These are phyloP conservation scores for Drosophila seclusa DNA, from an alignment of 2,888 invertebrate species.

Conservation along the genomic window DNA sequence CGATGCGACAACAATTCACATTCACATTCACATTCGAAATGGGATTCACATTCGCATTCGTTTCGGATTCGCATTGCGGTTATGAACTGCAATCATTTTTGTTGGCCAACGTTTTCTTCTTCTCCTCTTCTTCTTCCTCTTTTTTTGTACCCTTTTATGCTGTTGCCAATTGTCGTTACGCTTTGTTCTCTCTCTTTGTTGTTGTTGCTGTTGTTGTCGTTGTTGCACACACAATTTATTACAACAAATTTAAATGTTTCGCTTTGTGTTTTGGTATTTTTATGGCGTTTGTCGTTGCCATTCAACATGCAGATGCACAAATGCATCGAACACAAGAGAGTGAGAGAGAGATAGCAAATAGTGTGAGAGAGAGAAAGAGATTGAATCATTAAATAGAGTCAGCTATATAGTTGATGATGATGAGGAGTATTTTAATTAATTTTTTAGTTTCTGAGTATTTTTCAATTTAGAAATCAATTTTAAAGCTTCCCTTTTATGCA, in stretches of 20 bases:
- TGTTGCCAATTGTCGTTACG: constrained; percentile 53
- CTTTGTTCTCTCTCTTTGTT: constrained; percentile 52
- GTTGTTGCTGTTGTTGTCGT: constrained; percentile 30
- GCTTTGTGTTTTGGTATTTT: constrained; percentile 68
- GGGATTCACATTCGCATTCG: constrained; percentile 32
- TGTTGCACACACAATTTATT: constrained; percentile 74
- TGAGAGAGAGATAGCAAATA: not conserved
- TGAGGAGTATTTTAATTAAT: not conserved
- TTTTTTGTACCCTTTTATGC: constrained; percentile 26
- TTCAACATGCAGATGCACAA: constrained; percentile 46
- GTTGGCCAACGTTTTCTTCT: constrained; percentile 38
- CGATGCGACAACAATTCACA: constrained; percentile 53
- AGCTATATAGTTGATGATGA: too few species aligned
- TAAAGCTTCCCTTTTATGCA: not conserved
- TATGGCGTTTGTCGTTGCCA: constrained; percentile 58
- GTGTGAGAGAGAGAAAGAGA: not conserved
- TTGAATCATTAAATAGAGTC: not conserved
- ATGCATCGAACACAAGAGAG: not conserved
- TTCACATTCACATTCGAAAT: constrained; percentile 52
- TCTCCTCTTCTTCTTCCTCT: not conserved
- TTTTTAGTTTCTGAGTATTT: not conserved
- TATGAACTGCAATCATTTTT: constrained; percentile 73
- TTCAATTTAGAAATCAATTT: not conserved
- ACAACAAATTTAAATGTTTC: constrained; percentile 80
- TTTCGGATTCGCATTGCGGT: constrained; percentile 43